Evolutionary conservation across 2,113 vertebrate genomes (phyloP).

Genomic region (Eulemur macaco): DNA sequence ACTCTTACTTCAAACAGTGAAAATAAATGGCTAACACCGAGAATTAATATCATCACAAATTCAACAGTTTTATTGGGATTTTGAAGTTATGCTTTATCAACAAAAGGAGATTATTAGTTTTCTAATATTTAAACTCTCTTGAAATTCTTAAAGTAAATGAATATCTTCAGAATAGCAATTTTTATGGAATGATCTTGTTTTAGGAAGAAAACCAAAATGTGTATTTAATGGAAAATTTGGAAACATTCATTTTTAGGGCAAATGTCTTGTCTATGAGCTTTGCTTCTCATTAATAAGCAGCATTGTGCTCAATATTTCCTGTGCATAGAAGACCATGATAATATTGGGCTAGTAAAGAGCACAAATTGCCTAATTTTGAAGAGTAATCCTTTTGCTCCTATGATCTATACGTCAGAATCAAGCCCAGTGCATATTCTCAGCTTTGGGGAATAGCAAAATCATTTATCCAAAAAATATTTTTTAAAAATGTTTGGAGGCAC

Average conservation of each 20-base stretch:
- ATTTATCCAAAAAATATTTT: slow-evolving; percentile 11
- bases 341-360: background rate
- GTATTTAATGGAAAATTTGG: background rate
- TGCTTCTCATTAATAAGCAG: background rate
- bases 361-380: background rate
- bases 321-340: background rate
- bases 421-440: background rate
- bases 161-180: background rate
- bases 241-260: background rate
- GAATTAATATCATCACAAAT: background rate
- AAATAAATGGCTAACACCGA: background rate
- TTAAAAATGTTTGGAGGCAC: background rate
- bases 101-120: background rate
- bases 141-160: background rate
- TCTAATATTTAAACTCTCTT: background rate
- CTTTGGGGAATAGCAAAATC: background rate
- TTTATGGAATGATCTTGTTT: background rate
- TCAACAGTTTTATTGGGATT: background rate
- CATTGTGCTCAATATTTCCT: background rate
- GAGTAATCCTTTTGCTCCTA: background rate
- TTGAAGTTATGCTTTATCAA: background rate
- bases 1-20: background rate
- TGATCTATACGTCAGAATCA: background rate
- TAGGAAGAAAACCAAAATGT: background rate
- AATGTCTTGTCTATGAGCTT: background rate